Base-by-base conservation (phyloP, 2,888 invertebrate genomes). In the Agrotis clavis region DNA sequence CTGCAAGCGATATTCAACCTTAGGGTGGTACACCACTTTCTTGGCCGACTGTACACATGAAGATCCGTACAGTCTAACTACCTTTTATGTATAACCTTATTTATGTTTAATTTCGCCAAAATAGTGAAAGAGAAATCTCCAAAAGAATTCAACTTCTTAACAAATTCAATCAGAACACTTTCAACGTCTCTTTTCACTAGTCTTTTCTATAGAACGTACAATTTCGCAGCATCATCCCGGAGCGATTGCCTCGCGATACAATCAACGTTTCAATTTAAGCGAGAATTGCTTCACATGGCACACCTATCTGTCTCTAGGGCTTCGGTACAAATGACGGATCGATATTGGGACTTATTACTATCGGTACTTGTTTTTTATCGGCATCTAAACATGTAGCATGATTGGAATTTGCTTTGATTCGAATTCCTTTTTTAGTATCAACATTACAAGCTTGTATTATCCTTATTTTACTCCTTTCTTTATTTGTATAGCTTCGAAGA, bases 221-320 rank as follows among this genome's bases (percentile, higher is more conserved):
- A 68, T 74, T 82, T 70, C 19, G 70, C 76, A 62, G 62, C 54
- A 51, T 62, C 67, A 67, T 82, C 66, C 56, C 50, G 45, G 48
- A 68, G 68, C 61, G 73, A 81, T 77, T 72, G 79, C 72, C 66
- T 68, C 50, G 25, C 73, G 60, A 84, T 60, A 81, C 71, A 76
- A 78, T 78, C 75, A 79, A 79, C 74, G 74, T 71, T 83, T 81
- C 85, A 81, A 85, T 84, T 77, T 83, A 30, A 71, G 57, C 60
- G 75, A 71, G 77, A 77, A 83, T 85, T 79, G 79, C 74, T 79
- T 72, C 81, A 64, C 57, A 61, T 66, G 61, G 56, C 51, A 14
- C 51, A 66, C 54, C 69, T 68, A 73, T 66, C 64, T 70, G 47
- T 74, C 72, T 53, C 61, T 78, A 64, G 70, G 57, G 74, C 41